phyloP scores from a whole-genome alignment of 2,888 invertebrate genomes.

The Allolobophora icterica region DNA sequence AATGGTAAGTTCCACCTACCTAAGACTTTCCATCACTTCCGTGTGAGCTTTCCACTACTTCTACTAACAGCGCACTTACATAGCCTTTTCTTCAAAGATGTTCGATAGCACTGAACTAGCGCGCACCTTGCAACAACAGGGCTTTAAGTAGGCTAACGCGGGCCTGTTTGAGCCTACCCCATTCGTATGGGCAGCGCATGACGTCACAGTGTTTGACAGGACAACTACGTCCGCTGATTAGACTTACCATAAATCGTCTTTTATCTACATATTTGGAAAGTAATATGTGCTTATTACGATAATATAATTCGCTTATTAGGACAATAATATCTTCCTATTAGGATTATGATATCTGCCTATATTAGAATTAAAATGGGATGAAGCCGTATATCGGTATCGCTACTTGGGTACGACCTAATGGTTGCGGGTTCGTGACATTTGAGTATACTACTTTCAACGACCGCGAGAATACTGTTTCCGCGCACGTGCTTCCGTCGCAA shows the following conservation, averaged over 20 bases:
- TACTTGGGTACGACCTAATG: not conserved
- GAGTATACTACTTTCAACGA: not conserved
- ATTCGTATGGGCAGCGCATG: not conserved
- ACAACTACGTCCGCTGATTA: no score
- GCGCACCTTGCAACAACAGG: not conserved
- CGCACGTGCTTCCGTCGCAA: not conserved
- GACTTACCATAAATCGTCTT: no score
- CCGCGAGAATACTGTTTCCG: not conserved
- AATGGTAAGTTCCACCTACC: not conserved
- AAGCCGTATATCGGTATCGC: not conserved
- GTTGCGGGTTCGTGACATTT: not conserved
- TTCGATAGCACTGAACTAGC: not conserved
- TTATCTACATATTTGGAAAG: no score
- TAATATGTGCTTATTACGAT: no score
- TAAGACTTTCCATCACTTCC: not conserved
- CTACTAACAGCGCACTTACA: not conserved
- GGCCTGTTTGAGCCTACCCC: not conserved
- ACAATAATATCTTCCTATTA: no score
- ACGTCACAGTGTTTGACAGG: not conserved
- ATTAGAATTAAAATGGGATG: not conserved
- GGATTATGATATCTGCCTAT: not conserved
- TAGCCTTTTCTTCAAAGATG: not conserved
- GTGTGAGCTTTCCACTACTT: not conserved
- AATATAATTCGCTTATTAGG: no score
- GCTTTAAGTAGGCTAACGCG: not conserved